Evolutionary conservation across 2,888 invertebrate genomes (phyloP).

Genomic region (Diabrotica balteata): DNA sequence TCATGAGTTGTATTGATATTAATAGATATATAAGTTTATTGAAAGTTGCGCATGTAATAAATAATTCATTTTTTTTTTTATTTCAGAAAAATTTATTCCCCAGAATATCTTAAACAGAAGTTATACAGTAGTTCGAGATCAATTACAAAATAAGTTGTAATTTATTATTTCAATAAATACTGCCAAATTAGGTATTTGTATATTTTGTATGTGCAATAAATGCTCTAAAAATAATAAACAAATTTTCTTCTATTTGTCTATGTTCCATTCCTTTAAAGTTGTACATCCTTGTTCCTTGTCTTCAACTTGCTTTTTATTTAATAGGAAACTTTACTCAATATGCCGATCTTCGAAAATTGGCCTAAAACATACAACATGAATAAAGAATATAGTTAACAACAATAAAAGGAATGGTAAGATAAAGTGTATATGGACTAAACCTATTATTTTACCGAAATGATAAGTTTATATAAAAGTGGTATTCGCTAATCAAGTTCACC

Average conservation of each 20-base stretch:
- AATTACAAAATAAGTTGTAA: constrained; percentile 25
- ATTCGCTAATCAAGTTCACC: no score
- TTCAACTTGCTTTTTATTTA: no score
- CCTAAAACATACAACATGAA: no score
- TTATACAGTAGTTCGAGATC: not conserved
- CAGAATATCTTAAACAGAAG: constrained; percentile 2
- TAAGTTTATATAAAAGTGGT: no score
- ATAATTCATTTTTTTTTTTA: not conserved
- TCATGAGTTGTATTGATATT: no score
- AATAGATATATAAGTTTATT: not conserved
- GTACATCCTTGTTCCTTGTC: no score
- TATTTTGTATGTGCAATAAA: not conserved
- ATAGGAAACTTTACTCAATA: no score
- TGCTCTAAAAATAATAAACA: not conserved
- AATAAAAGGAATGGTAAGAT: no score
- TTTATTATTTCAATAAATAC: not conserved
- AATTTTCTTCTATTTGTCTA: not conserved
- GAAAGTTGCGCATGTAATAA: not conserved
- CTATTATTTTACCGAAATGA: no score
- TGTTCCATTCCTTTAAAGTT: not conserved
- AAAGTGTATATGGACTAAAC: no score
- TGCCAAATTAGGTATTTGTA: not conserved
- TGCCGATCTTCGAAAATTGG: no score
- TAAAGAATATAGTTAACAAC: no score
- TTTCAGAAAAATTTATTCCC: constrained; percentile 4